phyloP scores from a whole-genome alignment of 2,888 invertebrate genomes.

The Protula sp. region DNA sequence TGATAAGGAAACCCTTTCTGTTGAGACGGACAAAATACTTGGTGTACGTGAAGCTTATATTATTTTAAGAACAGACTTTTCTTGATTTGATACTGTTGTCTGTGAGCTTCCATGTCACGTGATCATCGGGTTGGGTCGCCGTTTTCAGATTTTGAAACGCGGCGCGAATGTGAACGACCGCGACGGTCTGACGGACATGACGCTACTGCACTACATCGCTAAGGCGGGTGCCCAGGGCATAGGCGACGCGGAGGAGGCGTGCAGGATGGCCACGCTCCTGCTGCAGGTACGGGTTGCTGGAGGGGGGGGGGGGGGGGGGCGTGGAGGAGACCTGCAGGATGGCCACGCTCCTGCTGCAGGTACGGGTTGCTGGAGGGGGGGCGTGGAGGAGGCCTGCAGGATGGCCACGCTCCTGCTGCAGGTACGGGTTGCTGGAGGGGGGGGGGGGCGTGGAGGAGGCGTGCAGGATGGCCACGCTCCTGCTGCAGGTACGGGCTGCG shows the following conservation, averaged over 20 bases:
- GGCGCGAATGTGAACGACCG: slow-evolving; percentile 56
- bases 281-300: slow-evolving; percentile 40
- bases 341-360: slow-evolving; percentile 38
- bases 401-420: slow-evolving; percentile 37
- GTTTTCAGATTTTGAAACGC: slow-evolving; percentile 51
- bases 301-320: slow-evolving; percentile 54
- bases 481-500: too few relatives aligned
- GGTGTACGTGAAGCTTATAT: too few relatives aligned
- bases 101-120: too few relatives aligned
- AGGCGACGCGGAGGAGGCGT: slow-evolving; percentile 46
- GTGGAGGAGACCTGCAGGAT: slow-evolving; percentile 41
- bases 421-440: slow-evolving; percentile 54
- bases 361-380: too few relatives aligned
- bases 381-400: slow-evolving; percentile 41
- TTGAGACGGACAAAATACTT: too few relatives aligned
- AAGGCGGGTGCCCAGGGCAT: slow-evolving; percentile 57
- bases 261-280: slow-evolving; percentile 37
- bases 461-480: slow-evolving; percentile 35
- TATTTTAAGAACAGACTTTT: too few relatives aligned
- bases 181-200: slow-evolving; percentile 58
- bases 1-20: too few relatives aligned
- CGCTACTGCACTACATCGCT: slow-evolving; percentile 57
- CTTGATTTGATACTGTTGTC: too few relatives aligned
- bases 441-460: slow-evolving; percentile 50
- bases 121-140: too few relatives aligned